Evolutionary conservation across 2,113 vertebrate species (phyloP).

Genomic region (Bolborhynchus lineola): DNA sequence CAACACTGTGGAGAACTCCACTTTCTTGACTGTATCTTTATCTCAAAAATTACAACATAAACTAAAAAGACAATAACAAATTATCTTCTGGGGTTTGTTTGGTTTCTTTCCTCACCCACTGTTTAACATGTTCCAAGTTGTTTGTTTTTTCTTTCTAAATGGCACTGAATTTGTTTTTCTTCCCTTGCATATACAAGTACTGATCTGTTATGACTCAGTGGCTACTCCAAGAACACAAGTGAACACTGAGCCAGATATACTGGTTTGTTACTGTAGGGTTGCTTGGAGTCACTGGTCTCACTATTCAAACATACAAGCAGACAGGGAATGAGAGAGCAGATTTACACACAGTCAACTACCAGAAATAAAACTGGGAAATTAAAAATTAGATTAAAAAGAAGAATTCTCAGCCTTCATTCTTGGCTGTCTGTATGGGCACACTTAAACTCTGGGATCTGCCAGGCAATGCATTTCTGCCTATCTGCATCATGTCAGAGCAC

Average conservation of each 20-base stretch:
- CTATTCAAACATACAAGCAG: background rate
- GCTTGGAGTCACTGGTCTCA: background rate
- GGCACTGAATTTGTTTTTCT: background rate
- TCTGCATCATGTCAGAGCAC: background rate
- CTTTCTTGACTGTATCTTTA: background rate
- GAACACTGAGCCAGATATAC: background rate
- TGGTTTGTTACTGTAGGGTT: background rate
- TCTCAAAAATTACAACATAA: background rate
- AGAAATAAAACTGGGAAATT: background rate
- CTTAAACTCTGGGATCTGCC: background rate
- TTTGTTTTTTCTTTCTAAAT: background rate
- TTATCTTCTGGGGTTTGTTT: background rate
- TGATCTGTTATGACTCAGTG: background rate
- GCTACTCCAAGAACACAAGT: background rate
- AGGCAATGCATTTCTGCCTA: background rate
- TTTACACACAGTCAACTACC: background rate
- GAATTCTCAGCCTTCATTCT: background rate
- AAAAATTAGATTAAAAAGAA: background rate
- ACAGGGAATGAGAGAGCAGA: background rate
- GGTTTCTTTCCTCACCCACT: background rate
- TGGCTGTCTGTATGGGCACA: background rate
- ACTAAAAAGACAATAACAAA: background rate
- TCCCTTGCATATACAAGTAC: background rate
- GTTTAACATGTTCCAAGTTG: background rate
- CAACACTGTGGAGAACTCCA: background rate